These are phyloP conservation scores for Fulmarus glacialis DNA, from an alignment of 2,113 vertebrate species.

Conservation along the genomic window DNA sequence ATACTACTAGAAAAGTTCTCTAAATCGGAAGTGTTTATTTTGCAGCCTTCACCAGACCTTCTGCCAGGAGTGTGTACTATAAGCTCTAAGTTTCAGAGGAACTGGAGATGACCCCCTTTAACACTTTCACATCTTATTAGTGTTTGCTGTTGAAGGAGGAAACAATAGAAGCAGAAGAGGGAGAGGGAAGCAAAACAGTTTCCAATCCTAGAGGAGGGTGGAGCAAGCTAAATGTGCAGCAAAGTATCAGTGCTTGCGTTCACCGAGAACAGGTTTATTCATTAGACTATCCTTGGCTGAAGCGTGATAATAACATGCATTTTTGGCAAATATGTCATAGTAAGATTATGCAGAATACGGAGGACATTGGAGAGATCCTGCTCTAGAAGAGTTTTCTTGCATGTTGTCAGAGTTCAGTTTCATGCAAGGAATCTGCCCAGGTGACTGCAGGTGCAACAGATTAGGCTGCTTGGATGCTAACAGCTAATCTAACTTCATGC, in stretches of 20 bases:
- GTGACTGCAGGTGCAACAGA: not conserved
- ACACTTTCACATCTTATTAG: not conserved
- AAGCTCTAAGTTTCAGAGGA: not conserved
- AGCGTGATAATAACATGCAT: not conserved
- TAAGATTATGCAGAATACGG: not conserved
- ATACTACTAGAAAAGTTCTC: not conserved
- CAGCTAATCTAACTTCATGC: not conserved
- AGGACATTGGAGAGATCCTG: not conserved
- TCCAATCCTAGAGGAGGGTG: not conserved
- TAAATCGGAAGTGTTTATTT: not conserved
- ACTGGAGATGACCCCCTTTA: not conserved
- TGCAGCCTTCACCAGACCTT: not conserved
- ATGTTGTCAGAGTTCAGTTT: not conserved
- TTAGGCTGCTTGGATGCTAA: not conserved
- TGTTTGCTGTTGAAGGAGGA: not conserved
- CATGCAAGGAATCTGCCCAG: not conserved
- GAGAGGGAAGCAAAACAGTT: not conserved
- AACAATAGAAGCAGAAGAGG: not conserved
- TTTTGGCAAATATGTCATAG: not conserved
- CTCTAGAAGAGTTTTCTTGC: not conserved
- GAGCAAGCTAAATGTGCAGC: not conserved
- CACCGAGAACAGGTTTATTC: not conserved
- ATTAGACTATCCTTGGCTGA: not conserved
- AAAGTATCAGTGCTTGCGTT: not conserved
- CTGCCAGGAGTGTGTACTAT: not conserved